Base-by-base conservation (phyloP, 2,888 invertebrate species). In the Parapristionchus giblindavisi region DNA sequence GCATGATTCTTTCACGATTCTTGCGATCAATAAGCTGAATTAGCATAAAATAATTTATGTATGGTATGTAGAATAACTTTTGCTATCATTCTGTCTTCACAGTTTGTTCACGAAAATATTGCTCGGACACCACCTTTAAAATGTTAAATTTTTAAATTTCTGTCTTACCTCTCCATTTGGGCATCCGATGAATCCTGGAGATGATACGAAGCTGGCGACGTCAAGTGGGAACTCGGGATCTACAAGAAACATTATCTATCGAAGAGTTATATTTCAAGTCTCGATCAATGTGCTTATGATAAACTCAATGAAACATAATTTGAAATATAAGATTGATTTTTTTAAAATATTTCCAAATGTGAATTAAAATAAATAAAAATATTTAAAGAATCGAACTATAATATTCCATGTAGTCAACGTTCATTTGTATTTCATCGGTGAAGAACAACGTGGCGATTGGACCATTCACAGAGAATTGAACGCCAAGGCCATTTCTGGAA, bases 371-470 rank as follows among this genome's bases (percentile, higher is more conserved):
- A 29, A 3, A 56, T 56, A n/a, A 4, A 56, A 27, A 11, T 24
- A 1, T 17, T 60, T 29, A 4, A n/a, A 40, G 43, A 43, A 43
- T 8, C 43, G 43, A 4, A 65, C 63, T 32, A 32, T 43, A 65
- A 32, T 43, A 65, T 24, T 65, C 63, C 1, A 65, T 17, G 17
- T 43, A 65, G 29, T 65, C 63, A 4, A 65, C 63, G 21, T 65
- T 65, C 63, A 65, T 43, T 36, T 65, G 63, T 21, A 65, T 29
- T 65, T 65, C 63, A 21, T 65, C 63, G 4, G 40, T 6, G 63
- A 65, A 65, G 43, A 65, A 65, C 3, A 65, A 43, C 11, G 63
- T 65, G 11, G 63, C 43, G 63, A 65, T 65, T 1, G 63, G 63
- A 17, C 63, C 63, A 21, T 65, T 65, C 24, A 65, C 43, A n/a